phyloP scores from a whole-genome alignment of 1,140 invertebrate species.

The Heliconius eleuchia region DNA sequence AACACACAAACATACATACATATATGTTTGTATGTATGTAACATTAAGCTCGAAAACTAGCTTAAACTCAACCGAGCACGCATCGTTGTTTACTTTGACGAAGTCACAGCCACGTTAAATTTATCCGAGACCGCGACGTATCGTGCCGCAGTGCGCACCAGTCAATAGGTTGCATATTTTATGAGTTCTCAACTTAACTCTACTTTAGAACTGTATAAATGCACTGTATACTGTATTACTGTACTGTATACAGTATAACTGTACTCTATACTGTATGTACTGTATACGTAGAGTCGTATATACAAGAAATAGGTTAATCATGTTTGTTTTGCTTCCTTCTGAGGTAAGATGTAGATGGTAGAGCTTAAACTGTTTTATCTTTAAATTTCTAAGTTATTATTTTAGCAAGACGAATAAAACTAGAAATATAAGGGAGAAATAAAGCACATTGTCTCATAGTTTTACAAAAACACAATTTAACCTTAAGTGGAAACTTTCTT shows the following conservation, averaged over 20 bases:
- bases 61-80: constrained; percentile 54
- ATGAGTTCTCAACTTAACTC: constrained; percentile 56
- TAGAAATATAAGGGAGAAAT: not conserved
- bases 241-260: not conserved
- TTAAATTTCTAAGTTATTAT: not conserved
- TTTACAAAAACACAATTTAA: not conserved
- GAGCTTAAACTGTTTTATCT: not conserved
- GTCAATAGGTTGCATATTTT: constrained; percentile 76
- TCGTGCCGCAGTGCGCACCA: constrained; percentile 67
- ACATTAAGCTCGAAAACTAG: constrained; percentile 54
- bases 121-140: constrained; percentile 51
- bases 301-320: constrained; percentile 7
- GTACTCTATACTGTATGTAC: not conserved
- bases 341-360: not conserved
- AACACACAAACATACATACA: constrained; percentile 33
- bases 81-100: constrained; percentile 67
- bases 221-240: not conserved
- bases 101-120: constrained; percentile 66
- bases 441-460: not conserved
- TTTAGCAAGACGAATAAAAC: not conserved
- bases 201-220: constrained; percentile 38
- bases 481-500: not conserved
- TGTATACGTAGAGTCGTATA: not conserved
- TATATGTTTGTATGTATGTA: not conserved
- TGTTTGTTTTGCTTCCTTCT: constrained; percentile 2